Percentiles rank a stretch among this genome's conserved stretches.
These are phyloP conservation scores for Lota lota DNA, from an alignment of 2,113 vertebrate species.

Conservation along the genomic window DNA sequence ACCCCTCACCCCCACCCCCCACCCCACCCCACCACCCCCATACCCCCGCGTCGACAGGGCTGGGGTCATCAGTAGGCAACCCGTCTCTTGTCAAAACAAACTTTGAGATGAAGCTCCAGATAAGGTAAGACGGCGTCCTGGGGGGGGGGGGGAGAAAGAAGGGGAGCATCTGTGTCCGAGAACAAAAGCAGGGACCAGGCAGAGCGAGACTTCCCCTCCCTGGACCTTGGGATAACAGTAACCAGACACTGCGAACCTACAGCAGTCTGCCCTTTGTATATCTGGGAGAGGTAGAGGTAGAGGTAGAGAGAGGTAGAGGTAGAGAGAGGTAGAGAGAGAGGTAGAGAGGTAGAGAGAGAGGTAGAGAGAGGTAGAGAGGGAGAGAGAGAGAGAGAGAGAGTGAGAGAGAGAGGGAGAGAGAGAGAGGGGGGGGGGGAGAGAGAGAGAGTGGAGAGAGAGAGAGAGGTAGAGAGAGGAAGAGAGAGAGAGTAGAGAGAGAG, in stretches of 20 bases:
- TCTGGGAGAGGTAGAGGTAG: constrained; percentile 51
- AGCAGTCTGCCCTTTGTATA: constrained; percentile 65
- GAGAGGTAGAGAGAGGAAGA: too few relatives aligned
- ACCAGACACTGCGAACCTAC: constrained; percentile 70
- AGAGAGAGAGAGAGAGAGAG: too few relatives aligned
- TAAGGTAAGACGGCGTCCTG: constrained; percentile 62
- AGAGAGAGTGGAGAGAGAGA: too few relatives aligned
- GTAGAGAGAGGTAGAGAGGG: too few relatives aligned
- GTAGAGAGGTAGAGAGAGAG: too few relatives aligned
- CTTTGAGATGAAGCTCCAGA: constrained; percentile 48
- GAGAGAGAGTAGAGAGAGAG: too few relatives aligned
- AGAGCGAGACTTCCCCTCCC: constrained; percentile 48
- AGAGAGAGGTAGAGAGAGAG: background rate
- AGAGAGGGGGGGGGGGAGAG: background rate
- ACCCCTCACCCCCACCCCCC: constrained; percentile 14
- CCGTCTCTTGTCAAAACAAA: constrained; percentile 70
- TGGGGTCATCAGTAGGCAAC: constrained; percentile 20
- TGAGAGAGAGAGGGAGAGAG: background rate
- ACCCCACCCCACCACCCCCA: constrained; percentile 7
- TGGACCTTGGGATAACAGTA: constrained; percentile 72
- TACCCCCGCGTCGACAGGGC: constrained; percentile 18
- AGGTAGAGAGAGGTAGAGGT: too few relatives aligned
- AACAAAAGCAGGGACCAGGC: constrained; percentile 66
- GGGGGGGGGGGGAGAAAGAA: constrained; percentile 37
- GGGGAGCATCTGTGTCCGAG: constrained; percentile 40